phyloP scores from a whole-genome alignment of 2,797 vertebrate genomes.

The Tenualosa thibaudeaui region DNA sequence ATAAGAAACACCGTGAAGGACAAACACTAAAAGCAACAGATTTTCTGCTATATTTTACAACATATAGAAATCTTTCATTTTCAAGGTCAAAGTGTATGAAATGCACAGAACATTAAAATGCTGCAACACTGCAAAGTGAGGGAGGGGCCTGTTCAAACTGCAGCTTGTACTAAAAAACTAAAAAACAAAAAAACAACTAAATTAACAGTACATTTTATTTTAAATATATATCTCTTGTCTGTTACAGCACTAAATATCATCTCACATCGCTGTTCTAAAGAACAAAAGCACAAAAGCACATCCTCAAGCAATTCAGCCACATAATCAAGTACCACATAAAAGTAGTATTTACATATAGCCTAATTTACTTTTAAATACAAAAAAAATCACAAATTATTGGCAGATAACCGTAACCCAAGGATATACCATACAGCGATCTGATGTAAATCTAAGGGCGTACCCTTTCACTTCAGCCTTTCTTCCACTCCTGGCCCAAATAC shows the following conservation, averaged over 20 bases:
- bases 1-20: background rate
- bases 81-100: too few species aligned
- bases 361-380: background rate
- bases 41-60: background rate
- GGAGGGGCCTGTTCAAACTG: too few species aligned
- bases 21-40: background rate
- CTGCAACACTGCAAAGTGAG: too few species aligned
- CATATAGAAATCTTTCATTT: background rate
- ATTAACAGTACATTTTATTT: background rate
- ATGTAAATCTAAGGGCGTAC: too few species aligned
- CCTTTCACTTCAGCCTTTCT: too few species aligned
- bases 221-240: background rate
- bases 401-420: too few species aligned
- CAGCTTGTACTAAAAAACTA: too few species aligned
- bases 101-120: too few species aligned
- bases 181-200: background rate
- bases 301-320: background rate
- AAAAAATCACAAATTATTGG: background rate
- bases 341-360: background rate
- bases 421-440: too few species aligned
- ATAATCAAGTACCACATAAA: background rate
- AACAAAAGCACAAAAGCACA: background rate
- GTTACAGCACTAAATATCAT: background rate
- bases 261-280: background rate
- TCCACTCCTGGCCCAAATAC: too few species aligned